Evolutionary conservation across 2,113 vertebrate species (phyloP).

Genomic region (Turdus rufiventris): DNA sequence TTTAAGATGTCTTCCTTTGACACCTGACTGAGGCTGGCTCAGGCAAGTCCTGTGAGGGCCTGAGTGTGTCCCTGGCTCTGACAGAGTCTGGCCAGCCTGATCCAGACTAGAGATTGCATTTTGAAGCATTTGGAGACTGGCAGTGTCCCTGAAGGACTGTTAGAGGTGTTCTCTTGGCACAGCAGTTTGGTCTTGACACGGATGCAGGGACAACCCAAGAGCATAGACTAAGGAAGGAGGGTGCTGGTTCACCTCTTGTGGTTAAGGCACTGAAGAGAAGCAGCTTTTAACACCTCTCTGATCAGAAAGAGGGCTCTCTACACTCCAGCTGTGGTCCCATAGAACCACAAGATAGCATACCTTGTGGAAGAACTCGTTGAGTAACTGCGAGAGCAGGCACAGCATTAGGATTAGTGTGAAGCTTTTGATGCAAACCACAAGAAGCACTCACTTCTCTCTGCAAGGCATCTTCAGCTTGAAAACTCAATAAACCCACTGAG

Average conservation of each 20-base stretch:
- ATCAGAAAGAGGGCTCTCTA: not conserved
- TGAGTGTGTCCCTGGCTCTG: not conserved
- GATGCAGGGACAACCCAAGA: not conserved
- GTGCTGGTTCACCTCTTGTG: slow-evolving; percentile 1
- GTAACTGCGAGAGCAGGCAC: not conserved
- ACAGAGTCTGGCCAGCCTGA: not conserved
- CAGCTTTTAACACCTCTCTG: not conserved
- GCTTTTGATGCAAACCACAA: not conserved
- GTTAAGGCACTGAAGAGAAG: not conserved
- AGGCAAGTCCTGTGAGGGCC: not conserved
- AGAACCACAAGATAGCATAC: not conserved
- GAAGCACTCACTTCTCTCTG: not conserved
- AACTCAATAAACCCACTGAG: not conserved
- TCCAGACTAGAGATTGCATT: not conserved
- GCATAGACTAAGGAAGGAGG: not conserved
- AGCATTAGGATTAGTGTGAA: not conserved
- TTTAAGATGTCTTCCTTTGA: not conserved
- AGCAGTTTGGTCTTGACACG: not conserved
- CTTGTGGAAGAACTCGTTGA: not conserved
- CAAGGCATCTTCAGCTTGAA: not conserved
- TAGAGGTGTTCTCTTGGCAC: not conserved
- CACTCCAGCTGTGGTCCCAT: not conserved
- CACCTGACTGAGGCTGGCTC: not conserved
- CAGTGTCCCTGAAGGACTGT: no score
- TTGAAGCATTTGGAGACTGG: not conserved